These are phyloP conservation scores for Capitulum mitella DNA, from an alignment of 2,888 invertebrate species.

Conservation along the genomic window DNA sequence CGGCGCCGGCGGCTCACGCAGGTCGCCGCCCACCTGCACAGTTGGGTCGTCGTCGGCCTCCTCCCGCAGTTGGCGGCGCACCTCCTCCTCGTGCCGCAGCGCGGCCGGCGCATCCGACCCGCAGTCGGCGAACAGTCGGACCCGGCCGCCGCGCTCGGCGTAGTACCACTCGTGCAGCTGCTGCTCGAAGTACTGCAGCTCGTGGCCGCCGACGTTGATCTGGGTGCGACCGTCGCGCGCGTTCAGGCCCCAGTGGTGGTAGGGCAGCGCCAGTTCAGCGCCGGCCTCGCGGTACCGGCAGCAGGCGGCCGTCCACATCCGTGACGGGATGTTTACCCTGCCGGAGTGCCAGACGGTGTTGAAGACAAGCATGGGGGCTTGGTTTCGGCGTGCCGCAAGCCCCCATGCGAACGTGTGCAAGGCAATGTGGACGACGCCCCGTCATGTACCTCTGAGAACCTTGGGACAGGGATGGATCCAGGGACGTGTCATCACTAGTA, in stretches of 20 bases:
- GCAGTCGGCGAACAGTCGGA: not conserved
- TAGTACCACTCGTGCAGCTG: not conserved
- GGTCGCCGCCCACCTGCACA: not conserved
- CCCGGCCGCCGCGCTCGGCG: not conserved
- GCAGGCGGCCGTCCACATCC: slow-evolving; percentile 14
- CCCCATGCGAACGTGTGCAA: too few species aligned
- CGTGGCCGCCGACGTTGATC: not conserved
- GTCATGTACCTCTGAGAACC: too few species aligned
- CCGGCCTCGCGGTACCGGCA: not conserved
- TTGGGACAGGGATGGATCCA: too few species aligned
- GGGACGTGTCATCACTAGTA: too few species aligned
- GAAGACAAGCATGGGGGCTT: too few species aligned
- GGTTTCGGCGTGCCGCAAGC: too few species aligned
- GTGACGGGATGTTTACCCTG: slow-evolving; percentile 5
- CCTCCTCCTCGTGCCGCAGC: not conserved
- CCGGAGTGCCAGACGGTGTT: too few species aligned
- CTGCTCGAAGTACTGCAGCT: not conserved
- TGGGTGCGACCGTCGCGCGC: not conserved
- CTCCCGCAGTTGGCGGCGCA: not conserved
- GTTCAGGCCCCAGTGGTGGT: slow-evolving; percentile 5
- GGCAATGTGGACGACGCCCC: too few species aligned
- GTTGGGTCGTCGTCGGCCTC: not conserved
- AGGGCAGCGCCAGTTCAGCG: not conserved
- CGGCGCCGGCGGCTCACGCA: not conserved
- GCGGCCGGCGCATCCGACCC: not conserved